Evolutionary conservation across 2,797 vertebrate species (phyloP).

Genomic region (Salmo trutta): DNA sequence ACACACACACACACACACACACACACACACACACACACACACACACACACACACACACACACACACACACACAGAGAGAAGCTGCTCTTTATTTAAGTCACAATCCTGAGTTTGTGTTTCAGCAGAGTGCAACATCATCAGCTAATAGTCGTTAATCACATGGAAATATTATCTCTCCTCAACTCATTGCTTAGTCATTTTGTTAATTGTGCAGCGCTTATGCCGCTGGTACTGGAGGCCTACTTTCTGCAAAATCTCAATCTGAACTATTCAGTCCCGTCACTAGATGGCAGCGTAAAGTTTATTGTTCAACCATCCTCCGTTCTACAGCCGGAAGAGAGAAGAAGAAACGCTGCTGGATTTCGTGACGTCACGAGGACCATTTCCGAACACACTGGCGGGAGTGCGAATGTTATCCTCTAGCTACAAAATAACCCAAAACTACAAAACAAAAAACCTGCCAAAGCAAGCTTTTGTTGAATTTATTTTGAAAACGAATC

Average conservation of each 20-base stretch:
- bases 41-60: no score
- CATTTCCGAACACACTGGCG: constrained; percentile 26
- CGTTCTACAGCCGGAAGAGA: background rate
- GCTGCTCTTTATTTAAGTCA: no score
- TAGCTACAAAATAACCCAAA: background rate
- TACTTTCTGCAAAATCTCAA: background rate
- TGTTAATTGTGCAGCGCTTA: no score
- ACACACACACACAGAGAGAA: no score
- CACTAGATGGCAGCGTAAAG: background rate
- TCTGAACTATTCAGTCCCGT: background rate
- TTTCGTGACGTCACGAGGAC: background rate
- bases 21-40: no score
- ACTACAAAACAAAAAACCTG: background rate
- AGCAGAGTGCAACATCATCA: no score
- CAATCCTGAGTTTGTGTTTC: no score
- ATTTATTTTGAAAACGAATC: background rate
- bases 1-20: no score
- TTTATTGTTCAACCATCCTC: background rate
- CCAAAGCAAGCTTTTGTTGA: background rate
- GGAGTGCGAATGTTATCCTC: constrained; percentile 15
- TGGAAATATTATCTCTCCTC: no score
- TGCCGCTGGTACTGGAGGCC: no score
- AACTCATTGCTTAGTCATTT: no score
- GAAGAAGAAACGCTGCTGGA: constrained; percentile 1
- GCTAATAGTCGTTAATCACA: no score